Conservation (phyloP, 2,888 invertebrate genomes). For the Leptopterna dolabrata region DNA sequence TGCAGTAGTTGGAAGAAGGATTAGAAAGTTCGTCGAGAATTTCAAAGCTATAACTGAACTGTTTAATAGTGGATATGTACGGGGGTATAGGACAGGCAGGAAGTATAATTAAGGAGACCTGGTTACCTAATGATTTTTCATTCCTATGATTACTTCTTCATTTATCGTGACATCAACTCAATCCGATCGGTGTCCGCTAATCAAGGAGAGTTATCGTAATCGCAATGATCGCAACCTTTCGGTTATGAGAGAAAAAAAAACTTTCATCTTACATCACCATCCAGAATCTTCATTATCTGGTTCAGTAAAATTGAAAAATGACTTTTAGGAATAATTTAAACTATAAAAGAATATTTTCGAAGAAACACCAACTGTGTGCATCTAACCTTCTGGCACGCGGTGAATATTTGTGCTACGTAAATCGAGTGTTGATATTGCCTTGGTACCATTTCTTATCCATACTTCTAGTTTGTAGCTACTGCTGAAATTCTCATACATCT, state of each 20-base stretch:
- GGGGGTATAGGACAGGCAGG: not conserved
- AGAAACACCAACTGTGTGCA: no score
- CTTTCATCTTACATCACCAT: no score
- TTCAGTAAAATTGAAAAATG: no score
- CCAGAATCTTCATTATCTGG: no score
- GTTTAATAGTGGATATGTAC: slow-evolving; percentile 32
- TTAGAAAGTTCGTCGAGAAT: slow-evolving; percentile 34
- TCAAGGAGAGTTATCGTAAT: not conserved
- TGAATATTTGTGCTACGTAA: no score
- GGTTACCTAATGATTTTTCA: slow-evolving; percentile 25
- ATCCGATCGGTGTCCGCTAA: not conserved
- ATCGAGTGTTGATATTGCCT: no score
- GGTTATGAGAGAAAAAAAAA: not conserved
- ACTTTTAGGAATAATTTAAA: no score
- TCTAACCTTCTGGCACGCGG: no score
- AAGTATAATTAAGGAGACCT: not conserved
- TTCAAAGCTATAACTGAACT: slow-evolving; percentile 12
- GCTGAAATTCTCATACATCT: no score
- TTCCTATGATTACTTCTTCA: not conserved
- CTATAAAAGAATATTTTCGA: no score
- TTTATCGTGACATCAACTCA: not conserved
- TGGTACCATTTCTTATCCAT: no score
- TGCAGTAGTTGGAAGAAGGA: slow-evolving; percentile 20
- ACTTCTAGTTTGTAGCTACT: no score
- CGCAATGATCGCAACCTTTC: not conserved